A percentile compares a stretch with the other conserved stretches of the same genome.
phyloP scores from a whole-genome alignment of 1,140 invertebrate genomes.

The Cotesia vestalis region DNA sequence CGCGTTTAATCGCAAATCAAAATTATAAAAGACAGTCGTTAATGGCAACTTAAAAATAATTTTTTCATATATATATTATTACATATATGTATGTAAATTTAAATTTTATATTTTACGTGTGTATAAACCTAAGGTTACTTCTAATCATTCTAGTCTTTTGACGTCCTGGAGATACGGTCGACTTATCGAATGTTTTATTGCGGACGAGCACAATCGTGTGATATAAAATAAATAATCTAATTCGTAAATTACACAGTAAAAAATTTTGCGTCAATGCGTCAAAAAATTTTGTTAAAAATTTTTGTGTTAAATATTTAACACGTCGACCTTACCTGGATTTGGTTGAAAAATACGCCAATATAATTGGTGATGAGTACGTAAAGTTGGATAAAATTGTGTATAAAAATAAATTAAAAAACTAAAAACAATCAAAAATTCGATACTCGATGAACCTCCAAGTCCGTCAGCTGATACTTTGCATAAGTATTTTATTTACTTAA shows the following conservation, averaged over 20 bases:
- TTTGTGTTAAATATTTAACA: no score
- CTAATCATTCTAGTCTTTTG: constrained; percentile 63
- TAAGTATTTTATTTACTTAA: constrained; percentile 48
- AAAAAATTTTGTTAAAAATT: no score
- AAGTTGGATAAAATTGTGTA: no score
- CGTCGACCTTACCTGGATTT: no score
- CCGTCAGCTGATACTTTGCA: constrained; percentile 52
- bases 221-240: constrained; percentile 22
- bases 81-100: constrained; percentile 36
- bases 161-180: constrained; percentile 52
- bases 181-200: constrained; percentile 32
- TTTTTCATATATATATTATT: constrained; percentile 39
- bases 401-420: neutral
- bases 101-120: constrained; percentile 38
- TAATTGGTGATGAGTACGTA: no score
- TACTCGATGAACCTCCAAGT: constrained; percentile 46
- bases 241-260: constrained; percentile 2
- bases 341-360: no score
- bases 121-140: constrained; percentile 47
- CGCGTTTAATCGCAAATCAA: no score
- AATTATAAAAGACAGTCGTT: no score
- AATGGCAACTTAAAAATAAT: no score
- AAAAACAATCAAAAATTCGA: constrained; percentile 16
- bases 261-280: no score
- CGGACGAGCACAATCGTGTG: constrained; percentile 26